Conservation (phyloP, 2,888 invertebrate genomes). For the Aromia moschata region DNA sequence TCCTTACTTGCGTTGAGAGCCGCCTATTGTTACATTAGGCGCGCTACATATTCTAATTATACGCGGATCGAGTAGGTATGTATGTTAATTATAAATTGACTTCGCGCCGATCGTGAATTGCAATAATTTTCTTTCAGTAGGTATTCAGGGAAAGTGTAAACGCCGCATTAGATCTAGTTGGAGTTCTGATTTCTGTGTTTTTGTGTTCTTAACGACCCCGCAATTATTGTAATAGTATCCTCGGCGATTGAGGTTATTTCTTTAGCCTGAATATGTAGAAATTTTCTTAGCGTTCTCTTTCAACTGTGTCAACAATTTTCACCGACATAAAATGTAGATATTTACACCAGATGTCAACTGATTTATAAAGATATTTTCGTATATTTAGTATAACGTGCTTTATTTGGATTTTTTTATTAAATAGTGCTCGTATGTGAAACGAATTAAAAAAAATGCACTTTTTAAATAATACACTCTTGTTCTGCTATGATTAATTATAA, state of each 20-base stretch:
- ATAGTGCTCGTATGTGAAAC: too few relatives aligned
- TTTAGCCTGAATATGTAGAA: background rate
- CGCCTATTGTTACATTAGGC: constrained; percentile 1
- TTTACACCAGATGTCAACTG: too few relatives aligned
- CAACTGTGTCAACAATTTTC: too few relatives aligned
- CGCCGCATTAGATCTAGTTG: background rate
- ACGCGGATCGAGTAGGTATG: background rate
- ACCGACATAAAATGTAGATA: too few relatives aligned
- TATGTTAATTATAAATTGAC: background rate
- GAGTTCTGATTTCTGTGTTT: background rate
- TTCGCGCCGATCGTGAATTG: background rate
- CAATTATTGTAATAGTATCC: background rate
- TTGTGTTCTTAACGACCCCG: background rate
- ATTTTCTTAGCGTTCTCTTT: too few relatives aligned
- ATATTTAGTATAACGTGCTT: too few relatives aligned
- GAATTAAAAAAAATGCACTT: too few relatives aligned
- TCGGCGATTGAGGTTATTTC: background rate
- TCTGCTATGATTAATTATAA: too few relatives aligned
- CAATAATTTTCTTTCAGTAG: background rate
- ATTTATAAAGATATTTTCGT: too few relatives aligned
- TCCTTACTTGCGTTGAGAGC: constrained; percentile 4
- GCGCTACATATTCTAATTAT: background rate
- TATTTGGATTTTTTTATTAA: too few relatives aligned
- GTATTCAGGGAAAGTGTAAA: background rate
- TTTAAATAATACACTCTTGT: too few relatives aligned